phyloP scores from a whole-genome alignment of 2,113 vertebrate genomes.

The Peromyscus californicus region DNA sequence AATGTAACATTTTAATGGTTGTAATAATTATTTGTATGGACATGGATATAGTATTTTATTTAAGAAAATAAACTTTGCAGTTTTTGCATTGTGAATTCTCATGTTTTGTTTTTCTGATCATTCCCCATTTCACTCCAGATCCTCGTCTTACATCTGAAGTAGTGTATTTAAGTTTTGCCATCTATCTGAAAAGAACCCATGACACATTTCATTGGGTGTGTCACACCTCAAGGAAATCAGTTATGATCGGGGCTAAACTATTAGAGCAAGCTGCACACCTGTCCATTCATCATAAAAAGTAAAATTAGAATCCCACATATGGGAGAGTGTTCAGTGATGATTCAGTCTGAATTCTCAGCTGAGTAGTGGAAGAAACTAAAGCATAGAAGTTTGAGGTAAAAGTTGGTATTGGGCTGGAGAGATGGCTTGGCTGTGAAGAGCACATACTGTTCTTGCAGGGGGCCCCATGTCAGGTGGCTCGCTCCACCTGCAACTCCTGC shows the following conservation, averaged over 20 bases:
- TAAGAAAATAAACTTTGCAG: constrained; percentile 88
- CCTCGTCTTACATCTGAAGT: constrained; percentile 5
- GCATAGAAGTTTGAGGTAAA: constrained; percentile 23
- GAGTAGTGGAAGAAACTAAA: not conserved
- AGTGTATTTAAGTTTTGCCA: constrained; percentile 49
- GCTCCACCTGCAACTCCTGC: not conserved
- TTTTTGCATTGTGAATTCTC: constrained; percentile 80
- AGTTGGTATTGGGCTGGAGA: not conserved
- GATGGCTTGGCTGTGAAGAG: too few relatives aligned
- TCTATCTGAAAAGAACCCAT: constrained; percentile 14
- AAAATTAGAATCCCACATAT: constrained; percentile 47
- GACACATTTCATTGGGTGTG: not conserved
- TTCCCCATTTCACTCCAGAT: not conserved
- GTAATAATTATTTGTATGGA: constrained; percentile 93
- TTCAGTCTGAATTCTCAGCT: not conserved
- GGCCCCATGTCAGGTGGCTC: not conserved
- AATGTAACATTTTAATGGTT: constrained; percentile 91
- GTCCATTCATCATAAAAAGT: not conserved
- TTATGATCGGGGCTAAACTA: not conserved
- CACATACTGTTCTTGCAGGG: not conserved
- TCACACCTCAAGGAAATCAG: constrained; percentile 29
- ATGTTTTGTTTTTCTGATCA: not conserved
- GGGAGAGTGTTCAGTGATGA: not conserved
- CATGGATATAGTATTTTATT: constrained; percentile 92
- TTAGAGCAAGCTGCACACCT: not conserved